Base-by-base conservation (phyloP, 1,140 invertebrate species). In the Metaphire vulgaris region DNA sequence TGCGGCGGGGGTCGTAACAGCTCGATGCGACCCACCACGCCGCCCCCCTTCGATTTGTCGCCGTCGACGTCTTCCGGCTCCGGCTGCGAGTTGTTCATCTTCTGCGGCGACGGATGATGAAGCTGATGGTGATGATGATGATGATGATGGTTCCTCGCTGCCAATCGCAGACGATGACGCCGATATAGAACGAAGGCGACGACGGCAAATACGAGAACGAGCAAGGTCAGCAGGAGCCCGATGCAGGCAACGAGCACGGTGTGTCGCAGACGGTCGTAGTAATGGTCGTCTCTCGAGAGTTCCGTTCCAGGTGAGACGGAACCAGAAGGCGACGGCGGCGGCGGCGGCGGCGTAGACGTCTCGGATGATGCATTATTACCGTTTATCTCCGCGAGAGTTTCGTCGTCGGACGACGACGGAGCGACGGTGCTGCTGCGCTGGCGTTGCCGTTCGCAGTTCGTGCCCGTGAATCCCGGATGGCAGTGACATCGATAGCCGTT, bases 401-500 rank as follows among this genome's bases (percentile, higher is more conserved):
- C 21, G 21, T 56, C 41, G 6, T 56, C 6, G 6, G 41, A 56
- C 21, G 6, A 21, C 6, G 6, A 56, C 21, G 6, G 6, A 21
- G 6, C 41, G 41, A 56, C 21, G 6, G 6, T 56, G 14, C 92
- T 91, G 86, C 97, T 99, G 83, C 99, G 97, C 83, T 99, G 92
- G 33, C 90, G 95, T 84, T 99, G 98, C 15, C 90, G 90, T 85
- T 98, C 94, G 86, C 97, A 99, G 76, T 90, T 88, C 28, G 90
- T 86, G 33, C 96, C 97, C 33, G 90, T 90, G 83, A 92, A 99
- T 0, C 97, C 97, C 82, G 93, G 91, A 1, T 91, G 89, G 83
- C 97, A 99, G 56, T 92, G 89, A 81, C 97, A 99, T 79, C 92
- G 86, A 82, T 91, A 98, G n/a, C 91, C 92, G 85, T 98, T 97